phyloP scores from a whole-genome alignment of 2,797 vertebrate species.

The Leptodactylus fallax region DNA sequence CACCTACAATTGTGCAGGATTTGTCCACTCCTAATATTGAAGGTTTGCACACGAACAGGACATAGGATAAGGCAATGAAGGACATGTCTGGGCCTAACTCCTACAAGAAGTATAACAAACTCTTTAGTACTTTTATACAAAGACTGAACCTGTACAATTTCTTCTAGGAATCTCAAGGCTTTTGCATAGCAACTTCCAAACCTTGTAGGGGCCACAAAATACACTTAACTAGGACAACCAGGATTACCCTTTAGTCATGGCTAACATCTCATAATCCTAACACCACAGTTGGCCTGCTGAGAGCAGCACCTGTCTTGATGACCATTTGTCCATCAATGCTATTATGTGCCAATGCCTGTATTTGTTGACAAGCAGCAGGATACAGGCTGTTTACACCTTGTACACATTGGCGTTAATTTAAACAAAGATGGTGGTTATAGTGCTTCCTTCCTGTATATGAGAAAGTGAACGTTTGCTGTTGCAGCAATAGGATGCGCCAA shows the following conservation, averaged over 20 bases:
- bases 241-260: not conserved
- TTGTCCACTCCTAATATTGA: not conserved
- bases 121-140: not conserved
- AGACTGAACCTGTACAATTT: not conserved
- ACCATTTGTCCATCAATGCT: not conserved
- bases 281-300: not conserved
- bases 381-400: not conserved
- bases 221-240: not conserved
- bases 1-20: conserved; percentile 32
- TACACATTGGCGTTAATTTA: not conserved
- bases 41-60: conserved; percentile 1
- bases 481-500: not conserved
- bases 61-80: not conserved
- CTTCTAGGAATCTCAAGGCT: not conserved
- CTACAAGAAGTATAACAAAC: not conserved
- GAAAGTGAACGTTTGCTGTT: not conserved
- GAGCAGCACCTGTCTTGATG: not conserved
- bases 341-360: too few relatives aligned
- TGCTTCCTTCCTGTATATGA: not conserved
- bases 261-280: not conserved
- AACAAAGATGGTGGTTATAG: not conserved
- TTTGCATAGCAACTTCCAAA: not conserved
- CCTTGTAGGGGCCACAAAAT: too few relatives aligned
- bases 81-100: conserved; percentile 9
- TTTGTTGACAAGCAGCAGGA: not conserved